phyloP scores from a whole-genome alignment of 2,888 invertebrate species.

The Ophonus ardosiacus region DNA sequence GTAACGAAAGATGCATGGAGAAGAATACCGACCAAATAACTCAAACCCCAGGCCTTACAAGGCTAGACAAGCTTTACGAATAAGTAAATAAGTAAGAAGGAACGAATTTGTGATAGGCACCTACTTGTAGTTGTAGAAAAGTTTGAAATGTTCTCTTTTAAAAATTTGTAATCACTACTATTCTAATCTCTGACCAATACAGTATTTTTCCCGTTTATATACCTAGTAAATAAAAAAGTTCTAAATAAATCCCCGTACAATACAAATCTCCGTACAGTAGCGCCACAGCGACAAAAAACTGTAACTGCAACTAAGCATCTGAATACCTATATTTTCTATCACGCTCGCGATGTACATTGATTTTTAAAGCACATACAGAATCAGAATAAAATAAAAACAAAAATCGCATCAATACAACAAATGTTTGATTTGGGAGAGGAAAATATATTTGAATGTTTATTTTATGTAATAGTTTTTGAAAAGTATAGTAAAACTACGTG shows the following conservation, averaged over 20 bases:
- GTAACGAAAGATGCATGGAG: no score
- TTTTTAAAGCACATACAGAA: neutral
- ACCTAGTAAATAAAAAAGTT: neutral
- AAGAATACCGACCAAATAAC: no score
- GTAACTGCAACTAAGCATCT: neutral
- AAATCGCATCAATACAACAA: neutral
- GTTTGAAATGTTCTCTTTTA: no score
- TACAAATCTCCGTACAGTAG: neutral
- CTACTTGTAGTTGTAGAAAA: no score
- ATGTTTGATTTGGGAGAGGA: slow-evolving; percentile 2
- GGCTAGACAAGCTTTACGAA: no score
- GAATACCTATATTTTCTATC: neutral
- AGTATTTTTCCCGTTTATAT: neutral
- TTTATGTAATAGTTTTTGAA: slow-evolving; percentile 44
- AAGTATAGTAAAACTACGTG: slow-evolving; percentile 29
- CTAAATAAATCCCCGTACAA: neutral
- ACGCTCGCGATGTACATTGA: neutral
- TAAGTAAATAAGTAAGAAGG: no score
- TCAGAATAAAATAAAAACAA: slow-evolving; percentile 22
- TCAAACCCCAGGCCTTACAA: no score
- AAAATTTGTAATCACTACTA: no score
- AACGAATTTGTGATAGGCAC: no score
- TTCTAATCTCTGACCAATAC: neutral
- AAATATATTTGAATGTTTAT: slow-evolving; percentile 11
- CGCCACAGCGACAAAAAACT: neutral